phyloP scores from a whole-genome alignment of 1,140 invertebrate genomes.

The Drosophila pectinifera region DNA sequence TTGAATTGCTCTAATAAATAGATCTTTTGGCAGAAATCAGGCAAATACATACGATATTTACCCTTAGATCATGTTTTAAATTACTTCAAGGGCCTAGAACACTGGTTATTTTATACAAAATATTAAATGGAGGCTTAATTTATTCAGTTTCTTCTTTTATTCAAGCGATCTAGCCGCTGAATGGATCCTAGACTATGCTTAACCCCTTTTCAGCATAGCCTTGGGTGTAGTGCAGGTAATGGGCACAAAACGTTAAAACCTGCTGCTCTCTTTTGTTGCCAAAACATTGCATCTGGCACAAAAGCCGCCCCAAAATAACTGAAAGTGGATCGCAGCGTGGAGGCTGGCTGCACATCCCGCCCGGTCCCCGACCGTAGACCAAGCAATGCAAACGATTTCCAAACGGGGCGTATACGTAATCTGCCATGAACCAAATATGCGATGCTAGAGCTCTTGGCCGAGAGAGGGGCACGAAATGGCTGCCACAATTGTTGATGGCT shows the following conservation, averaged over 20 bases:
- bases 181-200: conserved; percentile 9
- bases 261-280: conserved; percentile 66
- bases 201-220: conserved; percentile 15
- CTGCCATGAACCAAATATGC: conserved; percentile 79
- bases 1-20: no score
- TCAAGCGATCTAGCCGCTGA: background rate
- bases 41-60: no score
- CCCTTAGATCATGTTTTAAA: no score
- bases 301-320: conserved; percentile 72
- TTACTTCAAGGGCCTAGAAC: background rate
- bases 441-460: conserved; percentile 46
- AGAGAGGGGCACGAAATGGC: conserved; percentile 7
- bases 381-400: conserved; percentile 76
- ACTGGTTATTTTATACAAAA: background rate
- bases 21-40: no score
- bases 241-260: conserved; percentile 55
- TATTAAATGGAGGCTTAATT: conserved; percentile 11
- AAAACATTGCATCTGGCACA: conserved; percentile 58
- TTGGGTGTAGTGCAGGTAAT: conserved; percentile 36
- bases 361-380: conserved; percentile 9
- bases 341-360: no score
- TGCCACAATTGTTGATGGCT: conserved; percentile 41
- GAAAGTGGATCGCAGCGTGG: conserved; percentile 54
- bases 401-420: conserved; percentile 76
- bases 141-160: background rate